A percentile compares a stretch with the other conserved stretches of the same genome.
phyloP scores from a whole-genome alignment of 2,888 invertebrate species.

The Pelosia muscerda region DNA sequence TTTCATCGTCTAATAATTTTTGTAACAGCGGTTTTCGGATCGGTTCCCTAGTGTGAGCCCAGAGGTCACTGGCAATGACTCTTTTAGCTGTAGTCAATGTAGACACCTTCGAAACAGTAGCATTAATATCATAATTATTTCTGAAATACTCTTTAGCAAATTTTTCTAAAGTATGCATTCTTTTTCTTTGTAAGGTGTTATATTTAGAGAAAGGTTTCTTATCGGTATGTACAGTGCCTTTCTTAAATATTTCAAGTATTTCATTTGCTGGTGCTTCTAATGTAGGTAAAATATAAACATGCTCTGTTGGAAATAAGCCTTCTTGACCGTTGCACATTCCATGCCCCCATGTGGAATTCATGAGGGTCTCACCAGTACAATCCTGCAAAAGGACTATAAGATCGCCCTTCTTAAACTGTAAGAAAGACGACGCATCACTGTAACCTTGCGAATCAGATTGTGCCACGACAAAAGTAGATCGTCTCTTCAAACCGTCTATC shows the following conservation, averaged over 20 bases:
- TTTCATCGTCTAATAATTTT: constrained; percentile 90
- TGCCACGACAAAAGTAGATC: constrained; percentile 95
- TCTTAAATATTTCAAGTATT: constrained; percentile 89
- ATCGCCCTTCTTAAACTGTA: constrained; percentile 91
- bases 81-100: constrained; percentile 89
- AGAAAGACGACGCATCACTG: constrained; percentile 85
- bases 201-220: constrained; percentile 81
- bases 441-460: constrained; percentile 86
- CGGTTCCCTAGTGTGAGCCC: constrained; percentile 93
- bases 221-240: constrained; percentile 82
- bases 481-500: constrained; percentile 94
- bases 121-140: constrained; percentile 74
- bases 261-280: constrained; percentile 90
- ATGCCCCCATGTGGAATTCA: constrained; percentile 90
- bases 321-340: constrained; percentile 90
- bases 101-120: constrained; percentile 88
- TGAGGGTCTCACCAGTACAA: constrained; percentile 91
- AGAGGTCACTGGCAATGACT: constrained; percentile 90
- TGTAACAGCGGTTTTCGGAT: constrained; percentile 93
- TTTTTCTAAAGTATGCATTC: constrained; percentile 93
- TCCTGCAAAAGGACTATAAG: constrained; percentile 93
- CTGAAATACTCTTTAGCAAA: constrained; percentile 95
- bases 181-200: constrained; percentile 88
- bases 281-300: constrained; percentile 95
- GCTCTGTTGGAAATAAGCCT: constrained; percentile 95